Evolutionary conservation across 2,797 vertebrate genomes (phyloP).

Genomic region (Anisognathus igniventris): DNA sequence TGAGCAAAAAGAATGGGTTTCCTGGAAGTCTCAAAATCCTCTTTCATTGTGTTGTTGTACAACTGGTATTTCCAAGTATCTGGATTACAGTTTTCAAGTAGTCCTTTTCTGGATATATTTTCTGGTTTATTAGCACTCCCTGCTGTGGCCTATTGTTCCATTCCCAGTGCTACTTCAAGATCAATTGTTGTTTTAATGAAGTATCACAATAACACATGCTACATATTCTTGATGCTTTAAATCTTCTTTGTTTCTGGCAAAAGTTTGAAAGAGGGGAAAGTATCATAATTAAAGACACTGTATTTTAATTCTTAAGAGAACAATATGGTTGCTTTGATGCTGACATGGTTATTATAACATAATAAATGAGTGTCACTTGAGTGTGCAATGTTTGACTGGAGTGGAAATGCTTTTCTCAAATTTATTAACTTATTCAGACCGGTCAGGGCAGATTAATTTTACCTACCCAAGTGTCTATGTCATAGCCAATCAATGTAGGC

Average conservation of each 20-base stretch:
- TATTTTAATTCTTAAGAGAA: not conserved
- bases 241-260: not conserved
- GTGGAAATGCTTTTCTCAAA: not conserved
- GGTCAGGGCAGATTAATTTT: fast-evolving
- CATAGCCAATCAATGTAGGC: not conserved
- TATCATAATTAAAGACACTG: not conserved
- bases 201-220: not conserved
- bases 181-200: not conserved
- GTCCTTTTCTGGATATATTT: not conserved
- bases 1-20: not conserved
- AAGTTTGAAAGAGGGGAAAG: not conserved
- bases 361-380: not conserved
- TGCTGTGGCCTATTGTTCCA: not conserved
- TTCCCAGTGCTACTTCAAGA: not conserved
- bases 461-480: not conserved
- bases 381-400: not conserved
- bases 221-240: not conserved
- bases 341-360: not conserved
- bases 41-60: not conserved
- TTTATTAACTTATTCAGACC: not conserved
- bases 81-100: not conserved
- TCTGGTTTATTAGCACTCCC: not conserved
- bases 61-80: not conserved
- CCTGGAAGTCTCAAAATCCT: not conserved
- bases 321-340: not conserved